Percentiles rank a stretch among this genome's conserved stretches.
These are phyloP conservation scores for Podabrus alpinus DNA, from an alignment of 2,888 invertebrate species.

Conservation along the genomic window DNA sequence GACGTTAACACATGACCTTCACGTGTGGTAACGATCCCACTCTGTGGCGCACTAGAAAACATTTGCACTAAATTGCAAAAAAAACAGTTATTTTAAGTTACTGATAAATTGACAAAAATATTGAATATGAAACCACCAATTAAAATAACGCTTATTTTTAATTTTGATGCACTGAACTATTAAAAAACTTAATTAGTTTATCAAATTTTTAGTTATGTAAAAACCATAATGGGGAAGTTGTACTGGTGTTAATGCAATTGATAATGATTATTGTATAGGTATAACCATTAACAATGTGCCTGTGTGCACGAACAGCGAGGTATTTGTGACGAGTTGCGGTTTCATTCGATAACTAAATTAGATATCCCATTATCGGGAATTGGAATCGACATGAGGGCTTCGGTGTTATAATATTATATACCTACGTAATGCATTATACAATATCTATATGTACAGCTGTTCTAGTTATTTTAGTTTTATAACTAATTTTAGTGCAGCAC, in stretches of 20 bases:
- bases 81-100: no score
- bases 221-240: background rate
- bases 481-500: background rate
- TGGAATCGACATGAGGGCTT: conserved; percentile 21
- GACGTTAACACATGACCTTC: no score
- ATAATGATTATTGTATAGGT: background rate
- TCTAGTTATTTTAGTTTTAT: conserved; percentile 5
- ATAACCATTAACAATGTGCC: background rate
- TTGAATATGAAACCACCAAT: no score
- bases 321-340: conserved; percentile 23
- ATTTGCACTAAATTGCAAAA: no score
- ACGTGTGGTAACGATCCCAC: no score
- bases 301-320: background rate
- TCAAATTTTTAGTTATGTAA: background rate
- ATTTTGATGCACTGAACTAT: no score
- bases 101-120: no score
- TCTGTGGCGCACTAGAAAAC: no score
- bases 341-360: conserved; percentile 22
- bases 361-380: conserved; percentile 21
- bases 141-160: no score
- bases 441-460: background rate
- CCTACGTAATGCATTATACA: background rate
- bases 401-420: conserved; percentile 9
- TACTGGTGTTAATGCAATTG: background rate
- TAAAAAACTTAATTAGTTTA: background rate